Percentiles rank a stretch among this genome's conserved stretches.
Conservation (phyloP, 2,888 invertebrate genomes). For the Orthosia cruda region DNA sequence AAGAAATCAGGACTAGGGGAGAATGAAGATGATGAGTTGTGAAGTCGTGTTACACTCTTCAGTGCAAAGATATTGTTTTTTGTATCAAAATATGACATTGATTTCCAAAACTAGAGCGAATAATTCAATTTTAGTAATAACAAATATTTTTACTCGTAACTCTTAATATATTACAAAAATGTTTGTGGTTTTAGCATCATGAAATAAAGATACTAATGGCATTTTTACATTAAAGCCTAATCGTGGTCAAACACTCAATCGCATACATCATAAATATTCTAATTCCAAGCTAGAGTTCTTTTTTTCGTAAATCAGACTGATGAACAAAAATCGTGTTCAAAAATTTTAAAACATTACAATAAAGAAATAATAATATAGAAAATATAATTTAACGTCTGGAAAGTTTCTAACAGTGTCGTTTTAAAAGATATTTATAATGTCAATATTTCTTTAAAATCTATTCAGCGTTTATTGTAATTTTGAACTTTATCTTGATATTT, state of each 20-base stretch:
- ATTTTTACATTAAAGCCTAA: background rate
- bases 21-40: too few relatives aligned
- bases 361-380: conserved; percentile 33
- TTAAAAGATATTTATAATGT: conserved; percentile 29
- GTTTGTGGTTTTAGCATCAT: background rate
- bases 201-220: background rate
- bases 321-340: conserved; percentile 6
- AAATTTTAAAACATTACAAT: conserved; percentile 13
- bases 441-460: conserved; percentile 50
- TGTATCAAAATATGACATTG: too few relatives aligned
- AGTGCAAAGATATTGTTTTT: too few relatives aligned
- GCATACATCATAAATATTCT: background rate
- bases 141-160: too few relatives aligned
- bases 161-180: background rate
- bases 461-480: conserved; percentile 44
- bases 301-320: conserved; percentile 28
- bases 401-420: conserved; percentile 52
- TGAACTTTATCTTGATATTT: conserved; percentile 35
- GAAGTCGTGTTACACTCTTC: too few relatives aligned
- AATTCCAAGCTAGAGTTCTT: conserved; percentile 7
- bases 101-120: too few relatives aligned
- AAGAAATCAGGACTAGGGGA: too few relatives aligned
- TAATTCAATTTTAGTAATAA: too few relatives aligned
- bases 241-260: conserved; percentile 1
- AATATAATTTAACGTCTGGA: conserved; percentile 42